Evolutionary conservation across 2,113 vertebrate species (phyloP).

Genomic region (Glaucidium brasilianum): DNA sequence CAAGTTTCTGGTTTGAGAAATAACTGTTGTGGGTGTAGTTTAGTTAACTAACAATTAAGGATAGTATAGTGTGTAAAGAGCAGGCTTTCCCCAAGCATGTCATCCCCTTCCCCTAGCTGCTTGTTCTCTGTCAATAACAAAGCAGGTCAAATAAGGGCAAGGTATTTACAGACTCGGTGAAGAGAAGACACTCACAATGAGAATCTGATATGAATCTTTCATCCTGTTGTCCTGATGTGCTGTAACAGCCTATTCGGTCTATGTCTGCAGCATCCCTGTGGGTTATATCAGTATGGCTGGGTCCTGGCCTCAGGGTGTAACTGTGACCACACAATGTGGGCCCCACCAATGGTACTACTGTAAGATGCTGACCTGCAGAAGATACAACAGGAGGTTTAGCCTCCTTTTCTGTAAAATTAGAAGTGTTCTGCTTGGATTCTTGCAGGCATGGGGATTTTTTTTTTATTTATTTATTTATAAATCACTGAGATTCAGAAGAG

Average conservation of each 20-base stretch:
- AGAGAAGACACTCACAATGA: not conserved
- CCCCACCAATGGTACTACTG: not conserved
- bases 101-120: not conserved
- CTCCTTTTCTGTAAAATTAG: not conserved
- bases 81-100: not conserved
- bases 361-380: not conserved
- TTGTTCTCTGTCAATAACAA: not conserved
- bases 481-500: not conserved
- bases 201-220: not conserved
- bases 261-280: not conserved
- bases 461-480: too few relatives aligned
- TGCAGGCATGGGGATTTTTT: not conserved
- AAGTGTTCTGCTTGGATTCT: not conserved
- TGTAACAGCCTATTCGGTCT: fast-evolving
- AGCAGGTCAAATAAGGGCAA: not conserved
- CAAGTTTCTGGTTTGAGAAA: not conserved
- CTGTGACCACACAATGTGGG: fast-evolving
- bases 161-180: not conserved
- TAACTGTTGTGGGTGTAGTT: not conserved
- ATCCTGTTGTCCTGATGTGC: not conserved
- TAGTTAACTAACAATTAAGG: not conserved
- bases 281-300: not conserved
- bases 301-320: not conserved
- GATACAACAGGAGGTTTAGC: not conserved
- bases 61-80: not conserved